Evolutionary conservation across 2,888 invertebrate species (phyloP).

Genomic region (Piscicola geometra): DNA sequence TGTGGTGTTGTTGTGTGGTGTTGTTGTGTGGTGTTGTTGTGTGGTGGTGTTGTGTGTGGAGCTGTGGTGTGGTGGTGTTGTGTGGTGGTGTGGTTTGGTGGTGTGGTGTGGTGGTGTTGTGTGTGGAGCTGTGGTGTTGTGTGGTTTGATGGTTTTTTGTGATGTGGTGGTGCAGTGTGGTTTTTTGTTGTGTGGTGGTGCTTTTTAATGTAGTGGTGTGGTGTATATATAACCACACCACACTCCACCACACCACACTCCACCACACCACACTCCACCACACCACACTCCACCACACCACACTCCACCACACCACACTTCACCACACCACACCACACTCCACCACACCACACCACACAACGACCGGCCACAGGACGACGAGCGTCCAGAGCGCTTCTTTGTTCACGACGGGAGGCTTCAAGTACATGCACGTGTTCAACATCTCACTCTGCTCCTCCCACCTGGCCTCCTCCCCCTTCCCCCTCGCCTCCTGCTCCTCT

Average conservation of each 20-base stretch:
- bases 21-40: too few relatives aligned
- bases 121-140: too few relatives aligned
- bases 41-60: too few relatives aligned
- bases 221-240: background rate
- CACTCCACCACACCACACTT: too few relatives aligned
- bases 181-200: background rate
- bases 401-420: slow-evolving; percentile 59
- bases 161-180: background rate
- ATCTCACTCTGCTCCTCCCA: slow-evolving; percentile 58
- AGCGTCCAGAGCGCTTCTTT: slow-evolving; percentile 46
- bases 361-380: background rate
- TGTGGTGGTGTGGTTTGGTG: too few relatives aligned
- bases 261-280: too few relatives aligned
- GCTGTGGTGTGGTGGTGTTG: too few relatives aligned
- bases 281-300: too few relatives aligned
- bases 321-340: background rate
- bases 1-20: too few relatives aligned
- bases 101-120: too few relatives aligned
- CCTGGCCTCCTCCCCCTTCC: slow-evolving; percentile 18
- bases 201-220: background rate
- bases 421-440: slow-evolving; percentile 60
- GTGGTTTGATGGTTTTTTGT: background rate
- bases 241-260: too few relatives aligned
- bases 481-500: slow-evolving; percentile 43
- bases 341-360: background rate